Evolutionary conservation across 2,113 vertebrate genomes (phyloP).

Genomic region (Gopherus flavomarginatus): DNA sequence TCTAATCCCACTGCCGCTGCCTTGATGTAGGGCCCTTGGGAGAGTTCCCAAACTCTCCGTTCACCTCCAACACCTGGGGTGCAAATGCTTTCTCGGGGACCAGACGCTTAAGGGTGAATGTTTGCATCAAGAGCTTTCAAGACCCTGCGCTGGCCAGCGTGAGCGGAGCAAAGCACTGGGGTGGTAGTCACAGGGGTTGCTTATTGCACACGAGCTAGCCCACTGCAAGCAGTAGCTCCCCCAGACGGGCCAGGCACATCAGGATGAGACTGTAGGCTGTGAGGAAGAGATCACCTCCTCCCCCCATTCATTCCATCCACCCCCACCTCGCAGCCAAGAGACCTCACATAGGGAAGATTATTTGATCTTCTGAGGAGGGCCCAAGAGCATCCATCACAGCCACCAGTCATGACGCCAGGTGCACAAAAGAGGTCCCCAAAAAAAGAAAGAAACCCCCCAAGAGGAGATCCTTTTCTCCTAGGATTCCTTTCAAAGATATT

Average conservation of each 20-base stretch:
- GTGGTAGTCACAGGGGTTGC: too few species aligned
- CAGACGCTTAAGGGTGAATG: background rate
- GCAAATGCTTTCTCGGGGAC: background rate
- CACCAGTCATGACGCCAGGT: background rate
- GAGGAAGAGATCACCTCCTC: background rate
- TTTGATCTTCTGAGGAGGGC: background rate
- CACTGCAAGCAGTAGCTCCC: background rate
- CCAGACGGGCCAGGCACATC: background rate
- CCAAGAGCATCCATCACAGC: background rate
- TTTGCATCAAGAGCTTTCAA: background rate
- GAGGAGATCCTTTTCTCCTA: background rate
- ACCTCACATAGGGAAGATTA: background rate
- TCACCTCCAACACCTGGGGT: background rate
- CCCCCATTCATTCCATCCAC: rapidly evolving
- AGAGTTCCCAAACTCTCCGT: too few species aligned
- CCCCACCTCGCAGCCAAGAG: background rate
- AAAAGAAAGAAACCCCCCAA: background rate
- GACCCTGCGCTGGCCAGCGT: too few species aligned
- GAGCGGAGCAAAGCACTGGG: background rate
- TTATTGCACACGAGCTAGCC: background rate
- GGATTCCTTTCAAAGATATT: slow-evolving; percentile 51
- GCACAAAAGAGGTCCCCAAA: slow-evolving; percentile 17
- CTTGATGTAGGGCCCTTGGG: background rate
- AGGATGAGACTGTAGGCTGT: background rate
- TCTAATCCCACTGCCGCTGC: background rate